Conservation (phyloP, 2,797 vertebrate species). For the Rhyacichthys aspro region DNA sequence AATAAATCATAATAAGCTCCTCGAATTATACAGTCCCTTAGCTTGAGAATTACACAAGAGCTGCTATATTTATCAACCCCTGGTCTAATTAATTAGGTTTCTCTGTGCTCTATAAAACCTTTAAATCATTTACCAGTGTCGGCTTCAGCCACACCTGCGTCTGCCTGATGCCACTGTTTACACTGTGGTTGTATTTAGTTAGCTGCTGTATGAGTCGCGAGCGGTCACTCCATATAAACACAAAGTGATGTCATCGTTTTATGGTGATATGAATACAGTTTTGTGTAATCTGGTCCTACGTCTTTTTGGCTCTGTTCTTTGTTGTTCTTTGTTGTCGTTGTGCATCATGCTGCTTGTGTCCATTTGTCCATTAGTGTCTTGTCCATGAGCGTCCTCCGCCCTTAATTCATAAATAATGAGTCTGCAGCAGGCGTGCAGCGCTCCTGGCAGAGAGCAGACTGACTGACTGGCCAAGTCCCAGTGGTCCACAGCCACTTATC, state of each 20-base stretch:
- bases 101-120: neutral
- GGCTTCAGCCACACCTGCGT: constrained; percentile 34
- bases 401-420: constrained; percentile 75
- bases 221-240: neutral
- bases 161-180: constrained; percentile 27
- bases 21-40: neutral
- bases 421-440: constrained; percentile 55
- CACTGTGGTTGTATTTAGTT: constrained; percentile 30
- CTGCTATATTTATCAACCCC: neutral
- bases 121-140: constrained; percentile 5
- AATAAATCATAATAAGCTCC: too few species aligned
- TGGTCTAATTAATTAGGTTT: constrained; percentile 8
- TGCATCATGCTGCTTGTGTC: constrained; percentile 10
- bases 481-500: constrained; percentile 61
- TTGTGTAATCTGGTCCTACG: neutral
- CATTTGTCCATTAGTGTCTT: constrained; percentile 34
- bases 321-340: neutral
- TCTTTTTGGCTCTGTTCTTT: neutral
- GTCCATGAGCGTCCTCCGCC: constrained; percentile 55
- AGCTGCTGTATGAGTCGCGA: constrained; percentile 18
- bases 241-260: constrained; percentile 17
- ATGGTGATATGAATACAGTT: neutral
- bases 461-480: constrained; percentile 60
- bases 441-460: constrained; percentile 63
- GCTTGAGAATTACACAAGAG: neutral